Base-by-base conservation (phyloP, 2,888 invertebrate genomes). In the Nudaria mundana region DNA sequence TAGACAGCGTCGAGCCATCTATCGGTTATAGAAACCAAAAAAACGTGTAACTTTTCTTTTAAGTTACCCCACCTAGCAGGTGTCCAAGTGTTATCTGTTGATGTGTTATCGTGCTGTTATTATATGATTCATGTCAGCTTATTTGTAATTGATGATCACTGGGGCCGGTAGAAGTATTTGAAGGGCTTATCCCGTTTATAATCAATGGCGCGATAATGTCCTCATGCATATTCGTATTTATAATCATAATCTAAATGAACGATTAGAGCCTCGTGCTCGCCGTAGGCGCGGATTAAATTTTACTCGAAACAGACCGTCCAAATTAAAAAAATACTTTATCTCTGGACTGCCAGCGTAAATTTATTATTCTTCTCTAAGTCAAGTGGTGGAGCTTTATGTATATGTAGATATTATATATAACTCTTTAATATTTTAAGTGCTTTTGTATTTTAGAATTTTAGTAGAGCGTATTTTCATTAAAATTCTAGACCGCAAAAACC, bases 211-310 rank as follows among this genome's bases (percentile, higher is more conserved):
- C 71, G 81, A 80, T 83, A 82, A 76, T 66, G 64, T 65, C 59
- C 76, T 81, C 77, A 80, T 78, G 72, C 75, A 76, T 81, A 81
- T 81, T 80, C 79, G 69, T 78, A 66, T 65, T 69, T 64, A 71
- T 79, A 82, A 81, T 77, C 71, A 71, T 81, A 81, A 82, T 79
- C 75, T 73, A 68, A 81, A 82, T 80, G 81, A 82, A 68, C 79
- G 84, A 85, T 87, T 86, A 84, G 68, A 63, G 71, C 63, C 69
- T 49, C 54, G 68, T 59, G 65, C 66, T 60, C 66, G 54, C 75
- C 74, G 82, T 85, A 73, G 84, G 84, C 68, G 78, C 51, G 73
- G 76, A 76, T 80, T 78, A 76, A 73, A 70, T 69, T 73, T 68
- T 71, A 33, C 37, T 56, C 10, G 61, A 56, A 63, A 63, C 52